phyloP scores from a whole-genome alignment of 2,888 invertebrate species.

The Smittia aterrima region DNA sequence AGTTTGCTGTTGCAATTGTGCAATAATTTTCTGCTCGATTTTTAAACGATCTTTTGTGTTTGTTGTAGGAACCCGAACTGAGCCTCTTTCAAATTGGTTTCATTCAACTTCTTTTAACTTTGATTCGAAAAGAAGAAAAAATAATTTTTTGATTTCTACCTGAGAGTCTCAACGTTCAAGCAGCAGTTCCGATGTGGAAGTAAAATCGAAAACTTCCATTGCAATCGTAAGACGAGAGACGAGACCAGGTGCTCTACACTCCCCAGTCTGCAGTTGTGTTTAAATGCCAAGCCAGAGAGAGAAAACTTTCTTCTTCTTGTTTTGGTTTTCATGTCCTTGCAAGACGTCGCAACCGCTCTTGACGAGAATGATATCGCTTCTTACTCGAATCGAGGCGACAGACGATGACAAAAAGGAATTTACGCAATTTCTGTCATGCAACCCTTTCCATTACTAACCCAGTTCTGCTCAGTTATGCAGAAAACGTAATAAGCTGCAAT shows the following conservation, averaged over 20 bases:
- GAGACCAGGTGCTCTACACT: conserved; percentile 11
- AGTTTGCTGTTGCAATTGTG: conserved; percentile 11
- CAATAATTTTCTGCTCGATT: conserved; percentile 26
- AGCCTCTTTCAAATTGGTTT: conserved; percentile 33
- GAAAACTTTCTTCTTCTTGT: conserved; percentile 29
- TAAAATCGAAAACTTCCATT: not conserved
- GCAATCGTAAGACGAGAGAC: not conserved
- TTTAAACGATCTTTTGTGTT: conserved; percentile 26
- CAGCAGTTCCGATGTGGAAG: conserved; percentile 31
- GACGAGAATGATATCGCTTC: conserved; percentile 23
- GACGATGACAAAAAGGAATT: not conserved
- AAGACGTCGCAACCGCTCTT: conserved; percentile 27
- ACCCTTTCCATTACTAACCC: not conserved
- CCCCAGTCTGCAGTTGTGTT: not conserved
- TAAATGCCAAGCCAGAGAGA: not conserved
- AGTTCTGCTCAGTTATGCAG: not conserved
- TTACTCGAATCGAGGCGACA: not conserved
- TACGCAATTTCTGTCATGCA: not conserved
- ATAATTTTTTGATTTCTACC: conserved; percentile 17
- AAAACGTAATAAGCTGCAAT: not conserved
- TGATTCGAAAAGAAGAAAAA: conserved; percentile 14
- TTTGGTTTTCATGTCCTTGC: conserved; percentile 26
- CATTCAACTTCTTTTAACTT: not conserved
- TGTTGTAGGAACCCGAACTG: not conserved
- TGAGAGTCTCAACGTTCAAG: conserved; percentile 16